phyloP scores from a whole-genome alignment of 2,113 vertebrate genomes.

The Myiopsitta monachus region DNA sequence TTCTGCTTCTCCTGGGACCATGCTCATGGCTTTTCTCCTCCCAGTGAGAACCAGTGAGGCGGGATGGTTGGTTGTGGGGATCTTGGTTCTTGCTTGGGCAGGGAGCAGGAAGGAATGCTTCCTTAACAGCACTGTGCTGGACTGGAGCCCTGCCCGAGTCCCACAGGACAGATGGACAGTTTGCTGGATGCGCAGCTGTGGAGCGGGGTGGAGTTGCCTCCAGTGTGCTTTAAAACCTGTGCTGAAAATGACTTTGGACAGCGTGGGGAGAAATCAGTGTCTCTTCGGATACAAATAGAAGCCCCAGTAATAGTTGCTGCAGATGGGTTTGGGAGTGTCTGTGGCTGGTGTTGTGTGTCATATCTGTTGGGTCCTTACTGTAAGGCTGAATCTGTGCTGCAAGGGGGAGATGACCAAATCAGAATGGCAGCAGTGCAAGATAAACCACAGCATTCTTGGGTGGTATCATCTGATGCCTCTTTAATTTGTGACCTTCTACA shows the following conservation, averaged over 20 bases:
- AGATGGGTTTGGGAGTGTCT: constrained; percentile 6
- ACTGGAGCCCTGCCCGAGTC: neutral
- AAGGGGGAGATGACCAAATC: neutral
- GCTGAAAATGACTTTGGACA: neutral
- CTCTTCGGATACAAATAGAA: neutral
- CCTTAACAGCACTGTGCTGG: neutral
- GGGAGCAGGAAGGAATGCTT: neutral
- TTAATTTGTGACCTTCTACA: neutral
- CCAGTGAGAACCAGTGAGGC: neutral
- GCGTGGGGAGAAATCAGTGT: neutral
- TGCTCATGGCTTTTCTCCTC: neutral
- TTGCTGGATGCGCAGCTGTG: neutral
- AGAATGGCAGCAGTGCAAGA: neutral
- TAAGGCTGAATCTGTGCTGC: neutral
- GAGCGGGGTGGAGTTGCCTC: neutral
- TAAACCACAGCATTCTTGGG: neutral
- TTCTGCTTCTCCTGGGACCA: neutral
- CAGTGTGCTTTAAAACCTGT: neutral
- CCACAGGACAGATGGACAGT: neutral
- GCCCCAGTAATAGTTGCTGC: neutral
- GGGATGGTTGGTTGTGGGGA: neutral
- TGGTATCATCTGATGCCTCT: neutral
- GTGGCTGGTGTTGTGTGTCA: neutral
- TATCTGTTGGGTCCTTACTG: neutral
- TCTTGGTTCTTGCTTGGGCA: neutral